Conservation (phyloP, 2,888 invertebrate species). For the Pachliopta kotzebuea region DNA sequence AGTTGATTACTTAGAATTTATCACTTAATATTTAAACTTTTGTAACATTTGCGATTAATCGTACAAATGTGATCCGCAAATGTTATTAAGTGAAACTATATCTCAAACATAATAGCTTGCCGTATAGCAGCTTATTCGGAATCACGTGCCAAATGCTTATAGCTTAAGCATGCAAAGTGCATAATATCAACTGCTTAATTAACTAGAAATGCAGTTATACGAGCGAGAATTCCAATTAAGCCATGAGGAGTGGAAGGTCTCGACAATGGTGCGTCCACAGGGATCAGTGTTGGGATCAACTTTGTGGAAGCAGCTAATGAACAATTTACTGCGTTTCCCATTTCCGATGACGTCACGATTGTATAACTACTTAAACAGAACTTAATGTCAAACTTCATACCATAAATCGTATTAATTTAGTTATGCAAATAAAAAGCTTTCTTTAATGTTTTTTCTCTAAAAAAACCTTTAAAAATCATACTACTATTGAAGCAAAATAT, state of each 20-base stretch:
- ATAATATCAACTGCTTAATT: constrained; percentile 23
- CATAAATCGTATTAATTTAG: no score
- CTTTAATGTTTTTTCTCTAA: no score
- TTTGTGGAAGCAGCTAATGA: neutral
- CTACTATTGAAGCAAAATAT: neutral
- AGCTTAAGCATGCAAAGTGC: constrained; percentile 18
- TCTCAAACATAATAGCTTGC: neutral
- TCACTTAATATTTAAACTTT: neutral
- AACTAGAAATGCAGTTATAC: constrained; percentile 7
- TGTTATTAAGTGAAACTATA: constrained; percentile 1
- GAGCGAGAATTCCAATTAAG: neutral
- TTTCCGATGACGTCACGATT: no score
- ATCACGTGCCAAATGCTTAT: constrained; percentile 19
- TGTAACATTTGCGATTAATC: neutral
- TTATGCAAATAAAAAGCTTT: no score
- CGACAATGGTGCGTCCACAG: neutral
- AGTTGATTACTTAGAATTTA: neutral
- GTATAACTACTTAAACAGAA: no score
- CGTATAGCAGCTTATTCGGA: constrained; percentile 1
- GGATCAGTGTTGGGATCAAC: neutral
- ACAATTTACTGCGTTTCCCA: no score
- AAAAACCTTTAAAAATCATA: no score
- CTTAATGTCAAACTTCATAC: no score
- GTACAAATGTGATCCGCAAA: neutral
- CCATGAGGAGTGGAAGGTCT: no score